These are phyloP conservation scores for Melanerpes aurifrons DNA, from an alignment of 2,113 vertebrate species.

Conservation along the genomic window DNA sequence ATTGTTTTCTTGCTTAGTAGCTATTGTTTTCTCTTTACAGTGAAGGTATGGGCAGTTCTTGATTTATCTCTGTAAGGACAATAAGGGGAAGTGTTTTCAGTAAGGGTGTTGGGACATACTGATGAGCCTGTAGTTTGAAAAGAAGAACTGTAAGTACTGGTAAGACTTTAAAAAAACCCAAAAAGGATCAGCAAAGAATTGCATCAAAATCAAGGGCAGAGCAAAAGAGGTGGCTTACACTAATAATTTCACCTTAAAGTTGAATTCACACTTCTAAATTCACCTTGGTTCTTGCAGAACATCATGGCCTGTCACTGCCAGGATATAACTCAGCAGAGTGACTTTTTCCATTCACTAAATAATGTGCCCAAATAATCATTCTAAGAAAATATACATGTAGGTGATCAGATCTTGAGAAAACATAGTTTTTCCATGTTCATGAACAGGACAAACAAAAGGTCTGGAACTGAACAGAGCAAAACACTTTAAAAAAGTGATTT, in stretches of 20 bases:
- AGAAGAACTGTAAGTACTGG: background rate
- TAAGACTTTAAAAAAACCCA: background rate
- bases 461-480: background rate
- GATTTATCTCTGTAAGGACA: background rate
- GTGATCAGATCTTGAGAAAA: background rate
- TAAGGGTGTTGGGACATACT: background rate
- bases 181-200: background rate
- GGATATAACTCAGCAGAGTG: background rate
- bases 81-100: background rate
- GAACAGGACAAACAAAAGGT: background rate
- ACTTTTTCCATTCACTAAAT: background rate
- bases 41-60: background rate
- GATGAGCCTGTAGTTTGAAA: background rate
- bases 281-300: background rate
- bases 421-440: background rate
- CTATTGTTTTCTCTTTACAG: background rate
- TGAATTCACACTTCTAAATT: background rate
- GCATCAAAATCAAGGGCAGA: background rate
- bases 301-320: background rate
- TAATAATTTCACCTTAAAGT: background rate
- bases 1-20: background rate
- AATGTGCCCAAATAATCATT: background rate
- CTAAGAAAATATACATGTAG: background rate
- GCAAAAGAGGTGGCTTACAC: background rate
- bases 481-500: background rate